These are phyloP conservation scores for Phenganax subtilis DNA, from an alignment of 92 coral and sea anemone genomes.

Conservation along the genomic window DNA sequence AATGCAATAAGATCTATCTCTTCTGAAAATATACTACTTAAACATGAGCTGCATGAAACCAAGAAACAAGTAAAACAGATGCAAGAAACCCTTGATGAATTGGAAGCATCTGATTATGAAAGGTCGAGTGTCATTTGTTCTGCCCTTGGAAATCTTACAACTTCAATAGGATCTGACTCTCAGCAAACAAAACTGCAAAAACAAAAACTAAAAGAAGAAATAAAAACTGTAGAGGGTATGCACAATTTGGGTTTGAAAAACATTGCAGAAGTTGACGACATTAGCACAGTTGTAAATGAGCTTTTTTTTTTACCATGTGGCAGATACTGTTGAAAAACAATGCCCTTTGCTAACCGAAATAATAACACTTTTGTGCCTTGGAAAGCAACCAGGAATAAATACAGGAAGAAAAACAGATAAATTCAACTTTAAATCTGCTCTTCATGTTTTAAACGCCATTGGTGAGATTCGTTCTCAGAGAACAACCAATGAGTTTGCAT, in stretches of 20 bases:
- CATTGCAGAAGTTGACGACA: neutral
- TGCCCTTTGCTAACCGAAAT: slow-evolving; percentile 1
- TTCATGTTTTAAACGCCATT: slow-evolving; percentile 27
- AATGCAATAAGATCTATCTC: neutral
- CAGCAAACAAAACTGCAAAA: neutral
- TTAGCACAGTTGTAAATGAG: slow-evolving; percentile 8
- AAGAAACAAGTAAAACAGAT: slow-evolving; percentile 5
- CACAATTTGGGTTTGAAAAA: slow-evolving; percentile 7
- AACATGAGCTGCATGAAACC: slow-evolving; percentile 6
- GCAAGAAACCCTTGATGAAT: neutral
- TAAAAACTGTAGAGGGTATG: neutral
- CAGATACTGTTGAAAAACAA: slow-evolving; percentile 10
- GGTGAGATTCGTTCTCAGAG: slow-evolving; percentile 32
- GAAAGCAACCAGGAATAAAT: neutral
- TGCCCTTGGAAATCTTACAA: neutral
- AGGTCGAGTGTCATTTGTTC: neutral
- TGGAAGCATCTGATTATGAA: neutral
- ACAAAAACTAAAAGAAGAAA: slow-evolving; percentile 1
- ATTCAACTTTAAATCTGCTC: slow-evolving; percentile 36
- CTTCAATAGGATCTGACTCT: neutral
- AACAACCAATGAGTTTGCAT: slow-evolving; percentile 31
- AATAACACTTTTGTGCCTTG: slow-evolving; percentile 2
- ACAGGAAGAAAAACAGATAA: slow-evolving; percentile 22
- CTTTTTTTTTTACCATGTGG: slow-evolving; percentile 7
- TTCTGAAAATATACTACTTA: neutral